Conservation (phyloP, 2,113 vertebrate species). For the Engystomops pustulosus region DNA sequence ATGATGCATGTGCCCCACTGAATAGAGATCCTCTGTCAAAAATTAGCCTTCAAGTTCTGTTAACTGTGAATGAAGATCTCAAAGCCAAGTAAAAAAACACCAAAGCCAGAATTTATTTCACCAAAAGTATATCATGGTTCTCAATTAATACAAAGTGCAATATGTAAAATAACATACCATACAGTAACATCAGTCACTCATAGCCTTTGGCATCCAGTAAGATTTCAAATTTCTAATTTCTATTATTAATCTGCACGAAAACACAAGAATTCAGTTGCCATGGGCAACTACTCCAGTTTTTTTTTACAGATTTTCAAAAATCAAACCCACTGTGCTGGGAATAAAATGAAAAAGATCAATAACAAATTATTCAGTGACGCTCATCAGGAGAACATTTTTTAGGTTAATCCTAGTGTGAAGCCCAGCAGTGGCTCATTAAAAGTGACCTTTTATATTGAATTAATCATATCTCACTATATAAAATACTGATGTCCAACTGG, state of each 20-base stretch:
- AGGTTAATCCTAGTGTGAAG: constrained; percentile 23
- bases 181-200: neutral
- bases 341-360: constrained; percentile 13
- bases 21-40: too few species aligned
- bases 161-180: neutral
- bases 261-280: neutral
- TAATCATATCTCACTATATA: constrained; percentile 3
- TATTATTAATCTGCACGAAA: neutral
- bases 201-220: neutral
- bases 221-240: neutral
- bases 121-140: too few species aligned
- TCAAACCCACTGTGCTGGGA: neutral
- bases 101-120: too few species aligned
- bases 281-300: neutral
- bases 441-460: constrained; percentile 11
- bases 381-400: neutral
- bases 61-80: too few species aligned
- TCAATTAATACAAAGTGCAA: too few species aligned
- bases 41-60: too few species aligned
- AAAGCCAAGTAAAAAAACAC: too few species aligned
- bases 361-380: constrained; percentile 6
- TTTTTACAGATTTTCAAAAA: neutral
- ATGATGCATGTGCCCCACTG: too few species aligned
- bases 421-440: constrained; percentile 26
- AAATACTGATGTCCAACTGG: constrained; percentile 21